Evolutionary conservation across 2,888 invertebrate genomes (phyloP).

Genomic region (Hydrotaea diabolus): DNA sequence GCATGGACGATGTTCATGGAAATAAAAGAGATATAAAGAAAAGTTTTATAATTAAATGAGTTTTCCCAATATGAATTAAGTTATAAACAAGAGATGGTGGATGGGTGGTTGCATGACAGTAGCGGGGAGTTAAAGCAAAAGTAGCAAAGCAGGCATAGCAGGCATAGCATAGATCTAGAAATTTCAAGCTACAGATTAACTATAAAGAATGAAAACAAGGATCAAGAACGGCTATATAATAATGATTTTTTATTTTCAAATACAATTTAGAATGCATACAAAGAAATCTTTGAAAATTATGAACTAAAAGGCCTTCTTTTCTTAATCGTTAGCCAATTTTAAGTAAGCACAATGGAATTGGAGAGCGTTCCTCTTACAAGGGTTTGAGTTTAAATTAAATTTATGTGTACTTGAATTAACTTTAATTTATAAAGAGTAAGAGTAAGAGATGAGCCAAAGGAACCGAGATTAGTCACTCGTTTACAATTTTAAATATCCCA

Average conservation of each 20-base stretch:
- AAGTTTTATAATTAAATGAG: constrained; percentile 11
- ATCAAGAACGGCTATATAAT: constrained; percentile 12
- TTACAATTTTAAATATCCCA: no score
- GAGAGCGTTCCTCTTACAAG: no score
- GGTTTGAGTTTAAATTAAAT: no score
- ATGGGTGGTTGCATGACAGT: neutral
- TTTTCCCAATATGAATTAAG: neutral
- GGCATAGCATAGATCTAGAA: neutral
- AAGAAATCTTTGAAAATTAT: constrained; percentile 3
- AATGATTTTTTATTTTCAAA: neutral
- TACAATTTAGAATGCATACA: constrained; percentile 20
- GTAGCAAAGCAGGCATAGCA: neutral
- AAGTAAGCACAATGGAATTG: no score
- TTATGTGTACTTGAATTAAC: no score
- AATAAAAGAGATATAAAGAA: constrained; percentile 15
- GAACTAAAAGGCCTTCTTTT: no score
- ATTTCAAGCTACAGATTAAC: neutral
- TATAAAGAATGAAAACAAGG: neutral
- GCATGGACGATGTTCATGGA: constrained; percentile 10
- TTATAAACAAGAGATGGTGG: neutral
- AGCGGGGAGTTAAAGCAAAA: neutral
- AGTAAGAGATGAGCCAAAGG: no score
- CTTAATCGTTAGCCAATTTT: no score
- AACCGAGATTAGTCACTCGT: no score
- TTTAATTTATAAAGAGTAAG: no score